phyloP scores from a whole-genome alignment of 2,888 invertebrate species.

The Crepidodera aurea region DNA sequence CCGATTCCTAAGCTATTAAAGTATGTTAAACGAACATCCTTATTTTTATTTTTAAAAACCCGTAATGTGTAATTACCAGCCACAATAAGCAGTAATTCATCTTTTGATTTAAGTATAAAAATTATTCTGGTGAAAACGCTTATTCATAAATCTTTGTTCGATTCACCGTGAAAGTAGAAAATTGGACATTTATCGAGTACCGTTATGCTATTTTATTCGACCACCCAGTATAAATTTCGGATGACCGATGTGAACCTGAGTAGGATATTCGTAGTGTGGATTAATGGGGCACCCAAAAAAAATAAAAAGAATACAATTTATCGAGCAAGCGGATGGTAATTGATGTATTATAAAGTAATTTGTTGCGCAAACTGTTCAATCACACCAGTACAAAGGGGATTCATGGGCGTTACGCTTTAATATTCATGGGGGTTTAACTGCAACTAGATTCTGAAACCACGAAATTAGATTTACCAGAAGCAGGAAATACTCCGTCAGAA shows the following conservation, averaged over 20 bases:
- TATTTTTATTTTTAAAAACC: no score
- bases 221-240: constrained; percentile 10
- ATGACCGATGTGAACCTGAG: background rate
- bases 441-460: no score
- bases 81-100: no score
- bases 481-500: no score
- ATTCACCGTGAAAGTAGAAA: constrained; percentile 3
- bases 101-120: no score
- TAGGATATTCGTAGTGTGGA: constrained; percentile 3
- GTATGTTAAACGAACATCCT: no score
- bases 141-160: no score
- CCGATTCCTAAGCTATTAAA: no score
- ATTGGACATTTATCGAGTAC: constrained; percentile 5
- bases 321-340: constrained; percentile 31
- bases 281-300: constrained; percentile 12
- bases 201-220: constrained; percentile 1
- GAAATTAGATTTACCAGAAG: no score
- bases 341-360: constrained; percentile 38
- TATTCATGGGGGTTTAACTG: background rate
- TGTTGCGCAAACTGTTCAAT: constrained; percentile 43
- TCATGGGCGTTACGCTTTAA: background rate
- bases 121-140: no score
- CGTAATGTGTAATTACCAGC: no score
- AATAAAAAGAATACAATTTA: constrained; percentile 35
- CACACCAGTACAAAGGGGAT: constrained; percentile 33